These are phyloP conservation scores for Coreoperca whiteheadi DNA, from an alignment of 2,113 vertebrate genomes.

Conservation along the genomic window DNA sequence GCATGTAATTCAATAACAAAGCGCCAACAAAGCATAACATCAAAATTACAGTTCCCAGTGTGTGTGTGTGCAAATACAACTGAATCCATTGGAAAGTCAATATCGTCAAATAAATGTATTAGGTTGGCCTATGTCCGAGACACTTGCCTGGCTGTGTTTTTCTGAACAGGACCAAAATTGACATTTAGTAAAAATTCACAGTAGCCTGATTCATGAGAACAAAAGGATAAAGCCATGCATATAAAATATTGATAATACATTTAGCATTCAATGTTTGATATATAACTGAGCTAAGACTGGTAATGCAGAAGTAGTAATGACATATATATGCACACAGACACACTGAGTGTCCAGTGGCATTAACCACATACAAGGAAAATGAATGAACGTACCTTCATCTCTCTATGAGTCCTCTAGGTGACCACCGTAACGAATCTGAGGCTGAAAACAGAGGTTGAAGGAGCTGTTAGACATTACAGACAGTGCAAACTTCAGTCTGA, in stretches of 20 bases:
- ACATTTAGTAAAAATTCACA: conserved; percentile 38
- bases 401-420: conserved; percentile 76
- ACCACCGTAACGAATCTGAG: conserved; percentile 71
- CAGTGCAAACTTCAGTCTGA: conserved; percentile 57
- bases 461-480: conserved; percentile 60
- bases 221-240: not conserved
- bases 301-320: conserved; percentile 7
- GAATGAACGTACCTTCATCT: conserved; percentile 85
- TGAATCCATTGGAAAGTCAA: conserved; percentile 42
- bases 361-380: conserved; percentile 12
- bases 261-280: conserved; percentile 7
- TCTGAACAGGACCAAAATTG: conserved; percentile 27
- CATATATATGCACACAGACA: too few relatives aligned
- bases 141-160: not conserved
- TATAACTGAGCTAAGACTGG: not conserved
- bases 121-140: conserved; percentile 37
- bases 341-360: not conserved
- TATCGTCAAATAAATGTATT: conserved; percentile 24
- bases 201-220: not conserved
- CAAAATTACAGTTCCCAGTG: conserved; percentile 10
- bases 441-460: conserved; percentile 69
- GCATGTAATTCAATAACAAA: conserved; percentile 25
- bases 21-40: conserved; percentile 46
- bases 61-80: conserved; percentile 44
- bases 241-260: conserved; percentile 17